A percentile compares a stretch with the other conserved stretches of the same genome.
Conservation (phyloP, 2,888 invertebrate species). For the Cephus sareptanus region DNA sequence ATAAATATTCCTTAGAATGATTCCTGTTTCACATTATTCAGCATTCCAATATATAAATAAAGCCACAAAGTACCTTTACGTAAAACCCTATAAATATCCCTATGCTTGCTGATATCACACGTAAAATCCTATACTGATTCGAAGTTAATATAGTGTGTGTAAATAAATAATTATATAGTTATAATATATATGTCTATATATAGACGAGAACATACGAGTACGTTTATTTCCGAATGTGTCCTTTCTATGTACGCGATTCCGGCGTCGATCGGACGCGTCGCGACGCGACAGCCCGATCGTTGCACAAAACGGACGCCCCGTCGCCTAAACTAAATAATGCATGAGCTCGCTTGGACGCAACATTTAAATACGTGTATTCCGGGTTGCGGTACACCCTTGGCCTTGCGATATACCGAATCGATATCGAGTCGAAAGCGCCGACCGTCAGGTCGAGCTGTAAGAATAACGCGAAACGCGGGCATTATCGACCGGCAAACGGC, state of each 20-base stretch:
- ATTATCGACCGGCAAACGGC: background rate
- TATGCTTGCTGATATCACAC: background rate
- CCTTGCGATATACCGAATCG: slow-evolving; percentile 26
- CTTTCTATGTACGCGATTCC: slow-evolving; percentile 40
- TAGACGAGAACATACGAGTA: slow-evolving; percentile 7
- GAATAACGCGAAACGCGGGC: background rate
- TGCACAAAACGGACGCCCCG: slow-evolving; percentile 45
- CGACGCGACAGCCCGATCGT: slow-evolving; percentile 40
- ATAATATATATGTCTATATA: slow-evolving; percentile 16
- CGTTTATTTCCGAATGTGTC: slow-evolving; percentile 48
- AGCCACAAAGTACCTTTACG: background rate
- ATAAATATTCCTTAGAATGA: background rate
- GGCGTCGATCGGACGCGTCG: slow-evolving; percentile 47
- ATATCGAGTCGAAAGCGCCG: background rate
- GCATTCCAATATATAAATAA: background rate
- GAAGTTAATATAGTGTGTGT: background rate
- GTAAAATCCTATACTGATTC: background rate
- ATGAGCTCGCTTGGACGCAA: slow-evolving; percentile 53
- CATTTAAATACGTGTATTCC: slow-evolving; percentile 52
- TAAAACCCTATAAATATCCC: background rate
- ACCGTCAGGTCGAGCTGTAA: background rate
- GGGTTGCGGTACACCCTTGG: slow-evolving; percentile 33
- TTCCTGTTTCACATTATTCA: background rate
- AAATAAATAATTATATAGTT: background rate
- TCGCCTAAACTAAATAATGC: slow-evolving; percentile 56